Evolutionary conservation across 37 sponge, comb jelly and placozoan genomes (phyloP).

Genomic region (Crambe crambe): DNA sequence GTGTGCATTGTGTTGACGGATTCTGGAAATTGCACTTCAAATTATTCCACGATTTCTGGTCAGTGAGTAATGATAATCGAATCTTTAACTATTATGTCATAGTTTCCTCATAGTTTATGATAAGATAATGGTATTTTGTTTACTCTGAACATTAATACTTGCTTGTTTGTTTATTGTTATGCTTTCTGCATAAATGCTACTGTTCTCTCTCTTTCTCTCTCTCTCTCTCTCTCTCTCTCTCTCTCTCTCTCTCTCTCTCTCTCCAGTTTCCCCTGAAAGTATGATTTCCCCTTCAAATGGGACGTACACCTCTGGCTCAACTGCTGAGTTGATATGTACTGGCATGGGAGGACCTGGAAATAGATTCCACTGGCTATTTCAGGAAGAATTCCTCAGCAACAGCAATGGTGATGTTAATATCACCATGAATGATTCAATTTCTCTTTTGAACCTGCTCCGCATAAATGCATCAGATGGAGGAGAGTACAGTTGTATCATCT

Average conservation of each 20-base stretch:
- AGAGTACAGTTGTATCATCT: slow-evolving; percentile 50
- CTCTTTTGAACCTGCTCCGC: not conserved
- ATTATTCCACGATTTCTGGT: slow-evolving; percentile 2
- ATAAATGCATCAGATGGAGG: slow-evolving; percentile 64
- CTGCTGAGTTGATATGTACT: slow-evolving; percentile 31
- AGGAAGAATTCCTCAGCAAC: not conserved
- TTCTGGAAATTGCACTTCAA: not conserved
- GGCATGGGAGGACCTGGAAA: slow-evolving; percentile 57
- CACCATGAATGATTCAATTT: not conserved
- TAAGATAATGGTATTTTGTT: no score
- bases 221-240: no score
- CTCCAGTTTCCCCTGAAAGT: not conserved
- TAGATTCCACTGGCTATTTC: slow-evolving; percentile 35
- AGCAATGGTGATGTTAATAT: not conserved
- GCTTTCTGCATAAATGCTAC: no score
- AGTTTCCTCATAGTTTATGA: no score
- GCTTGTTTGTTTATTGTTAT: slow-evolving; percentile 26
- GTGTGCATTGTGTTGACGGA: slow-evolving; percentile 3
- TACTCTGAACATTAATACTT: not conserved
- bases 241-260: no score
- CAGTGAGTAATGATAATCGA: no score
- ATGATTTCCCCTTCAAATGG: not conserved
- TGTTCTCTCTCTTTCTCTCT: no score
- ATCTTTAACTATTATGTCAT: no score
- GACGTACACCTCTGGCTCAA: not conserved